phyloP scores from a whole-genome alignment of 2,113 vertebrate genomes.

The Tretioscincus oriximinensis region DNA sequence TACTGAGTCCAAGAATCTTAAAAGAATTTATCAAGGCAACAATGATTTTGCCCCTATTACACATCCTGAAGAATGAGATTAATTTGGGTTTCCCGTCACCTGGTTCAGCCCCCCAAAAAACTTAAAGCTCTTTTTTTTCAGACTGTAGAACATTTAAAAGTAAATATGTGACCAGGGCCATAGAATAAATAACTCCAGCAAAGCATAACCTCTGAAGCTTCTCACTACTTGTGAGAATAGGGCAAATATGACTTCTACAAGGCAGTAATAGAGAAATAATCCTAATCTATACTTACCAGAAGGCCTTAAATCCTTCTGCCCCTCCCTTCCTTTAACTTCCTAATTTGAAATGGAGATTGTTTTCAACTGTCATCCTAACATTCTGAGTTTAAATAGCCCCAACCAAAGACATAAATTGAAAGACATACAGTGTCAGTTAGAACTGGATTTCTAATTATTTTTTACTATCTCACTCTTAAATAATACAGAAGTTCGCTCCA shows the following conservation, averaged over 20 bases:
- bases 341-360: not conserved
- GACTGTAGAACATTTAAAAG: too few species aligned
- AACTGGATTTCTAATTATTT: not conserved
- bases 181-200: not conserved
- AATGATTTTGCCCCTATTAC: too few species aligned
- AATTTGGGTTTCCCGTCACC: too few species aligned
- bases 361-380: not conserved
- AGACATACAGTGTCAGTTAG: not conserved
- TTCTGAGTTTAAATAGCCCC: not conserved
- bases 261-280: too few species aligned
- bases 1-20: not conserved
- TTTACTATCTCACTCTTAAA: not conserved
- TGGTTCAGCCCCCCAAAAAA: too few species aligned
- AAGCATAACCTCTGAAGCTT: not conserved
- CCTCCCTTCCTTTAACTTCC: not conserved
- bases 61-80: too few species aligned
- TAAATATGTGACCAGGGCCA: too few species aligned
- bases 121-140: too few species aligned
- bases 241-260: not conserved
- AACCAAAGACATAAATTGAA: not conserved
- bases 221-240: not conserved
- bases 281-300: not conserved
- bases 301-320: not conserved
- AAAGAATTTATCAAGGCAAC: not conserved
- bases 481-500: not conserved